Conservation (phyloP, 2,797 vertebrate genomes). For the Tympanoctomys barrerae region DNA sequence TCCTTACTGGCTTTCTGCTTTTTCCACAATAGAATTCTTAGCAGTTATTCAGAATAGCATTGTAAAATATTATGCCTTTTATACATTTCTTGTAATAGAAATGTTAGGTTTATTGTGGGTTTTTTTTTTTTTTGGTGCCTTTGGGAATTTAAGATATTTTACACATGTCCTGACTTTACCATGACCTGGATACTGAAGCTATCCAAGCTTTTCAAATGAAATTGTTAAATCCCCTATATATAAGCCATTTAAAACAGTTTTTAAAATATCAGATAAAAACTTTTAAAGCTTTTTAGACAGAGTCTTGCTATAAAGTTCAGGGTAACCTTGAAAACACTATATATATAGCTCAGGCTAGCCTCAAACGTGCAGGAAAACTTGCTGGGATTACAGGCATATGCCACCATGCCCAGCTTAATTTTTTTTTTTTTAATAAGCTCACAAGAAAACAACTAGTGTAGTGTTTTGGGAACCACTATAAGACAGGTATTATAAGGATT, state of each 20-base stretch:
- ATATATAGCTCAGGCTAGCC: background rate
- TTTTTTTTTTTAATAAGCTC: slow-evolving; percentile 31
- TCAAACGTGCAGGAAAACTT: background rate
- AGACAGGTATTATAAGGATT: slow-evolving; percentile 26
- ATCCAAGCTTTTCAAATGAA: slow-evolving; percentile 99
- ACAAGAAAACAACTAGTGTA: background rate
- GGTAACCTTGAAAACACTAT: background rate
- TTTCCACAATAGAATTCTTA: slow-evolving; percentile 12
- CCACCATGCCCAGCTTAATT: background rate
- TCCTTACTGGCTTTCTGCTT: background rate
- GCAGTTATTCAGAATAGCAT: background rate
- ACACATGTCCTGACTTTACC: slow-evolving; percentile 99
- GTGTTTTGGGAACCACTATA: slow-evolving; percentile 3
- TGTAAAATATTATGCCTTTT: background rate
- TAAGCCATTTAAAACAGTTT: background rate
- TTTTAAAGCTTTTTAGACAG: background rate
- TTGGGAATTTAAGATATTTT: slow-evolving; percentile 99
- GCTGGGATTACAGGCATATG: background rate
- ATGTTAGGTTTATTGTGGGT: slow-evolving; percentile 99
- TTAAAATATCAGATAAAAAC: background rate
- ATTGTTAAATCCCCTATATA: slow-evolving; percentile 81
- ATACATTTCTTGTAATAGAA: slow-evolving; percentile 99
- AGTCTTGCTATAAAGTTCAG: background rate
- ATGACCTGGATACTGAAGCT: slow-evolving; percentile 97
- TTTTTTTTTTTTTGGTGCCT: slow-evolving; percentile 92